These are phyloP conservation scores for Abrostola tripartita DNA, from an alignment of 2,888 invertebrate genomes.

Conservation along the genomic window DNA sequence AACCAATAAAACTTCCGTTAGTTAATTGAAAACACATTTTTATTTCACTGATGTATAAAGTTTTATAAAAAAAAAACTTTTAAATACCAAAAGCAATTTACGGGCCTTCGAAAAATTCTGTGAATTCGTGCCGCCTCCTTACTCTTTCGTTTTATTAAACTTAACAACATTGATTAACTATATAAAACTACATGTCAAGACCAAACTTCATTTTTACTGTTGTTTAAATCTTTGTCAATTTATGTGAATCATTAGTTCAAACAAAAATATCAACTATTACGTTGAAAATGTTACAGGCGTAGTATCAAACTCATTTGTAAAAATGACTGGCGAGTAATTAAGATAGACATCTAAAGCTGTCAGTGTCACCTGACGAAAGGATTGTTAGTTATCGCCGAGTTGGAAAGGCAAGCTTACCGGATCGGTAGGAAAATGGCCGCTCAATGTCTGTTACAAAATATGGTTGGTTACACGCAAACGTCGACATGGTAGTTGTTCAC, in stretches of 20 bases:
- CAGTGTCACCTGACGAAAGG: conserved; percentile 46
- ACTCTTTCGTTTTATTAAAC: conserved; percentile 18
- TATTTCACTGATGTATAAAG: conserved; percentile 5
- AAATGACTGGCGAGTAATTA: conserved; percentile 8
- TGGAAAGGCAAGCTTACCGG: conserved; percentile 11
- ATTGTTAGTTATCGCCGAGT: conserved; percentile 38
- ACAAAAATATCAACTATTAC: background rate
- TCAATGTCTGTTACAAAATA: conserved; percentile 17
- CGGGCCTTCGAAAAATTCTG: conserved; percentile 8
- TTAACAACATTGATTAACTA: conserved; percentile 20
- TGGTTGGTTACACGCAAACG: background rate
- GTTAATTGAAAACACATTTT: conserved; percentile 31
- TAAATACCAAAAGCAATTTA: conserved; percentile 18
- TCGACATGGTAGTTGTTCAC: background rate
- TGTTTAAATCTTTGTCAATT: conserved; percentile 16
- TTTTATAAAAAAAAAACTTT: conserved; percentile 21
- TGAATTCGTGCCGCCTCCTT: conserved; percentile 9
- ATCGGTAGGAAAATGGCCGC: conserved; percentile 21
- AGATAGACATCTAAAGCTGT: conserved; percentile 41
- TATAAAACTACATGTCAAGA: conserved; percentile 7
- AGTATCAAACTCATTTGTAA: background rate
- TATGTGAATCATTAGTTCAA: background rate
- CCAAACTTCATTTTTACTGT: conserved; percentile 24
- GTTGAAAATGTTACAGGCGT: background rate
- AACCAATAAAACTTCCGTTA: conserved; percentile 18